Evolutionary conservation across 2,113 vertebrate genomes (phyloP), one percentile per base, ranked within the genome.

Genomic region (Cyprinus carpio): DNA sequence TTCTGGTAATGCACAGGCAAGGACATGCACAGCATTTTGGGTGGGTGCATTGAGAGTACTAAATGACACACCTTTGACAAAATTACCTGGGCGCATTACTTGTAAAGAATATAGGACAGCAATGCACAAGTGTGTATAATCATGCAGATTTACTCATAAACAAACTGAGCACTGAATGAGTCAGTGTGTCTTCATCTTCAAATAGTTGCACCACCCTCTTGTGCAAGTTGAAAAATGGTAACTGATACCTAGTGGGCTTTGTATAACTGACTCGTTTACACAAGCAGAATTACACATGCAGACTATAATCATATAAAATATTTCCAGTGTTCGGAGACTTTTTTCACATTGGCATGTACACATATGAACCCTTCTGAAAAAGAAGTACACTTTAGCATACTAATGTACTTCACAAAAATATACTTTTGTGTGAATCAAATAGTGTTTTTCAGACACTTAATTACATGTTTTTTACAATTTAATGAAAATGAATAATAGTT

Each of bases 21-120:
- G 62, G 62, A 18, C 79, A 81, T 81, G 79, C 62, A 69, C 27
- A 34, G 27, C 25, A 60, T 81, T 81, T 69, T 81, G 40, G 79
- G 60, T 51, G 78, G 79, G 43, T 51, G 16, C 79, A 9, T 2
- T 65, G 8, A 43, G 16, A 81, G 43, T 81, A 51, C 7, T 27
- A 51, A 6, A 31, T 23, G 62, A 81, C 79, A 69, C 79, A 31
- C 79, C 79, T 81, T 69, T 34, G 16, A 81, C 46, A 31, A 25
- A 34, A 64, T 25, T 80, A 46, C 58, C 49, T 40, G n/a, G 49
- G 40, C 2, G 10, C 4, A 12, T 62, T 16, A 77, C 29, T 18
- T 9, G 13, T 31, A 20, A 4, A 46, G 13, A 43, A 12, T 81
- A 20, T 43, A 54, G 40, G 58, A 37, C 29, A 78, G 64, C n/a